Evolutionary conservation across 2,113 vertebrate species (phyloP).

Genomic region (Varanus salvator): DNA sequence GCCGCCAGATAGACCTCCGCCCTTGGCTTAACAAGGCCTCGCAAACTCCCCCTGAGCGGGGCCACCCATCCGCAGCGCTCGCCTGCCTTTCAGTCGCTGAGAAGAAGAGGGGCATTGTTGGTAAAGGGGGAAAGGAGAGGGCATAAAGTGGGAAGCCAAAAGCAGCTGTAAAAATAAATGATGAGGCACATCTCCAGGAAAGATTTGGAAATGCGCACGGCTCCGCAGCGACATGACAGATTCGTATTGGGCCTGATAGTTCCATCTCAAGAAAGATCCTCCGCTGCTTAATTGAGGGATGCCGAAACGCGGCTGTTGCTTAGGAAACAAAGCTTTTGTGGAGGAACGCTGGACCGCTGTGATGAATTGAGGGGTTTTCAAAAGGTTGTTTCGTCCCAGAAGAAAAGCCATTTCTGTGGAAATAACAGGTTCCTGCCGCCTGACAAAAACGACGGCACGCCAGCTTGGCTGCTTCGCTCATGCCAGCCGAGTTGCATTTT

Average conservation of each 20-base stretch:
- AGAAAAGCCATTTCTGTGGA: not conserved
- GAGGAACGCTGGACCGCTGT: not conserved
- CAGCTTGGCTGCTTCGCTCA: not conserved
- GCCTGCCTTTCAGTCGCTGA: not conserved
- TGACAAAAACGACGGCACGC: accelerated
- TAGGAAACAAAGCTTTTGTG: not conserved
- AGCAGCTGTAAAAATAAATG: not conserved
- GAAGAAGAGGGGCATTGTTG: not conserved
- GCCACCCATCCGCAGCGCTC: not conserved
- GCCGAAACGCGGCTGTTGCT: not conserved
- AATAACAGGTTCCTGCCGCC: conserved; percentile 3
- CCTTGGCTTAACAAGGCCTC: no score
- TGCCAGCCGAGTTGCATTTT: not conserved
- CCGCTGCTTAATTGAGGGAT: not conserved
- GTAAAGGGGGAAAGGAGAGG: not conserved
- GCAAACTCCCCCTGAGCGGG: not conserved
- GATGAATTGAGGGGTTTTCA: conserved; percentile 5
- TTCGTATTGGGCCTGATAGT: not conserved
- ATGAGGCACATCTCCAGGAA: not conserved
- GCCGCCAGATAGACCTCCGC: no score
- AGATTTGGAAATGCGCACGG: not conserved
- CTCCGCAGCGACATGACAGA: not conserved
- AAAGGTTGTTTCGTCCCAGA: conserved; percentile 4
- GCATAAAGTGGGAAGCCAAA: not conserved
- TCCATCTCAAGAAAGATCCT: conserved; percentile 11